Conservation (phyloP, 2,888 invertebrate species). For the Periphyllus acericola region DNA sequence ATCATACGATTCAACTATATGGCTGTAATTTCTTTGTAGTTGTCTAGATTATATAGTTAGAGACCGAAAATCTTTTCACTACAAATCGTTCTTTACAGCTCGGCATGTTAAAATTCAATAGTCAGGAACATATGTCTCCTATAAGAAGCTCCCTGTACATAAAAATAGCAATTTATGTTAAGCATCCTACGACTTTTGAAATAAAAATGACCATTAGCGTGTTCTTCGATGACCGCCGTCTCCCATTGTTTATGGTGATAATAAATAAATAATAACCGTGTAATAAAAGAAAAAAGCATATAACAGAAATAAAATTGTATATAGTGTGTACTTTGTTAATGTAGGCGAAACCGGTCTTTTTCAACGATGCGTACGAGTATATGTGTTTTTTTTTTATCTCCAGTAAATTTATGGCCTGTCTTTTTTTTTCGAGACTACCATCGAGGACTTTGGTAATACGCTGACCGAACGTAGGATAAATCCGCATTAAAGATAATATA, state of each 20-base stretch:
- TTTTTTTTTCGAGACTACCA: constrained; percentile 28
- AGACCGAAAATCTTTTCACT: neutral
- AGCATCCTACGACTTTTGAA: neutral
- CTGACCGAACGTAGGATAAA: constrained; percentile 5
- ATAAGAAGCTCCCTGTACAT: neutral
- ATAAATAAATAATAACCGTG: constrained; percentile 46
- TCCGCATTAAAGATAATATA: neutral
- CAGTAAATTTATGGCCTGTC: constrained; percentile 34
- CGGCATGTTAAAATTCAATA: neutral
- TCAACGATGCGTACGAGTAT: neutral
- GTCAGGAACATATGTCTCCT: neutral
- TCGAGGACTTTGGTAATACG: constrained; percentile 10
- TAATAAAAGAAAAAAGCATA: constrained; percentile 19
- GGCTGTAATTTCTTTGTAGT: neutral
- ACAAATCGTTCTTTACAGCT: neutral
- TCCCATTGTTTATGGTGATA: constrained; percentile 38
- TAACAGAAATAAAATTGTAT: constrained; percentile 16
- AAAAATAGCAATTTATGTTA: constrained; percentile 8
- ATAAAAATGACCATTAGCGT: constrained; percentile 35
- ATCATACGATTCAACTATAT: neutral
- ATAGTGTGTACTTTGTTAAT: constrained; percentile 21
- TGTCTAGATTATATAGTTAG: neutral
- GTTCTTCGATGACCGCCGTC: neutral
- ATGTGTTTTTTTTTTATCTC: neutral
- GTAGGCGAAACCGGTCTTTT: constrained; percentile 60